Conservation (phyloP, 2,797 vertebrate genomes). For the Fistularia commersonii region DNA sequence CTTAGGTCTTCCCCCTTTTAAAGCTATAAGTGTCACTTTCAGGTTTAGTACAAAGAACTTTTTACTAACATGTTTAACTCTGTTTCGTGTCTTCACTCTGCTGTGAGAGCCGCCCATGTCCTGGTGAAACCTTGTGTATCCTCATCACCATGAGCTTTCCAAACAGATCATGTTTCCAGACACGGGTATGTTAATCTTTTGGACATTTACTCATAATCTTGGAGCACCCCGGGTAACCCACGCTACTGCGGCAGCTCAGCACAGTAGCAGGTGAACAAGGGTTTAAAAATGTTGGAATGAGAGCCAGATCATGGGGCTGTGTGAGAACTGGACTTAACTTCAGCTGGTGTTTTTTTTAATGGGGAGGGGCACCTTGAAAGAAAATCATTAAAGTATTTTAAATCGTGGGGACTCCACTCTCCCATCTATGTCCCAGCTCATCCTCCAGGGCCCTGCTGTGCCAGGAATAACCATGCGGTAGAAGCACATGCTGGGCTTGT, state of each 20-base stretch:
- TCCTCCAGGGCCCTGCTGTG: constrained; percentile 47
- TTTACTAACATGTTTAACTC: too few species aligned
- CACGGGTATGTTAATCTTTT: neutral
- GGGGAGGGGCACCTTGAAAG: neutral
- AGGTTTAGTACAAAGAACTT: neutral
- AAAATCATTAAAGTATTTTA: constrained; percentile 55
- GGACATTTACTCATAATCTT: constrained; percentile 1
- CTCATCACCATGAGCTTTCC: neutral
- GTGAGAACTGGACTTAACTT: neutral
- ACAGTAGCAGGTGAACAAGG: constrained; percentile 18
- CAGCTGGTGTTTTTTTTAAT: too few species aligned
- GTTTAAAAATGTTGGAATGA: constrained; percentile 6
- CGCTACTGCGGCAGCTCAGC: neutral
- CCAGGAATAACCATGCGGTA: constrained; percentile 71
- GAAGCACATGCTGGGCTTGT: constrained; percentile 50
- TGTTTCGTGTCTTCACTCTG: too few species aligned
- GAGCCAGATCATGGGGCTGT: constrained; percentile 16
- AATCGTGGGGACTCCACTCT: constrained; percentile 53
- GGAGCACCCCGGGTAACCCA: neutral
- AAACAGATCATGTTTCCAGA: neutral
- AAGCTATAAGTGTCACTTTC: neutral
- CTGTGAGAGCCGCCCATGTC: too few species aligned
- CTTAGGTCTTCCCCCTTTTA: neutral
- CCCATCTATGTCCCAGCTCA: constrained; percentile 12
- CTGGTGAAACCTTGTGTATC: neutral